These are phyloP conservation scores for Alentia gelatinosa DNA, from an alignment of 2,888 invertebrate genomes.

Conservation along the genomic window DNA sequence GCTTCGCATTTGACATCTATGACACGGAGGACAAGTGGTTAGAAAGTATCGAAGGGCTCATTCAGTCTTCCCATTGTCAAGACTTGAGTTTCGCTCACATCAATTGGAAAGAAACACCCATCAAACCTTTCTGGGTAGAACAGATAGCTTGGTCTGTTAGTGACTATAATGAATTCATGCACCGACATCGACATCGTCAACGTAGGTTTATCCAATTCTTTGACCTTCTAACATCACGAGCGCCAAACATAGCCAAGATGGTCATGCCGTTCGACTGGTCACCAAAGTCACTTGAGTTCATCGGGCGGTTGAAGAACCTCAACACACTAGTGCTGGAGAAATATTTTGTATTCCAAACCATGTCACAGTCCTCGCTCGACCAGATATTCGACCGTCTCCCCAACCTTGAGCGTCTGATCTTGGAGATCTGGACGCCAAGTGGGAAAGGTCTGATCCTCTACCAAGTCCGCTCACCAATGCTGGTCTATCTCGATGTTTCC, in stretches of 20 bases:
- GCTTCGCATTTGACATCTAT: slow-evolving; percentile 79
- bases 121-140: slow-evolving; percentile 74
- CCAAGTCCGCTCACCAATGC: slow-evolving; percentile 69
- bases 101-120: slow-evolving; percentile 79
- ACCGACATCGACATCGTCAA: slow-evolving; percentile 73
- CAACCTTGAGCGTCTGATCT: slow-evolving; percentile 70
- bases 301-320: slow-evolving; percentile 72
- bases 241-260: slow-evolving; percentile 73
- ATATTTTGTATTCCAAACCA: slow-evolving; percentile 74
- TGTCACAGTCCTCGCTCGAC: slow-evolving; percentile 72
- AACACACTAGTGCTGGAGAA: slow-evolving; percentile 75
- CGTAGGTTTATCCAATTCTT: slow-evolving; percentile 76
- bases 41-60: slow-evolving; percentile 70
- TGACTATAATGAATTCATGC: slow-evolving; percentile 72
- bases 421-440: slow-evolving; percentile 79
- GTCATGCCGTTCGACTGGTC: slow-evolving; percentile 79
- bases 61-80: slow-evolving; percentile 67
- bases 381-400: slow-evolving; percentile 69
- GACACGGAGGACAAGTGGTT: slow-evolving; percentile 75
- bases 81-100: slow-evolving; percentile 73
- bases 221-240: slow-evolving; percentile 73
- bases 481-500: slow-evolving; percentile 78
- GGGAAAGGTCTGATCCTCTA: slow-evolving; percentile 73
- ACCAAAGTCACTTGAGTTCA: slow-evolving; percentile 71
- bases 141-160: slow-evolving; percentile 66